Base-by-base conservation (phyloP, 1,140 invertebrate genomes). In the Lanistes nyassanus region DNA sequence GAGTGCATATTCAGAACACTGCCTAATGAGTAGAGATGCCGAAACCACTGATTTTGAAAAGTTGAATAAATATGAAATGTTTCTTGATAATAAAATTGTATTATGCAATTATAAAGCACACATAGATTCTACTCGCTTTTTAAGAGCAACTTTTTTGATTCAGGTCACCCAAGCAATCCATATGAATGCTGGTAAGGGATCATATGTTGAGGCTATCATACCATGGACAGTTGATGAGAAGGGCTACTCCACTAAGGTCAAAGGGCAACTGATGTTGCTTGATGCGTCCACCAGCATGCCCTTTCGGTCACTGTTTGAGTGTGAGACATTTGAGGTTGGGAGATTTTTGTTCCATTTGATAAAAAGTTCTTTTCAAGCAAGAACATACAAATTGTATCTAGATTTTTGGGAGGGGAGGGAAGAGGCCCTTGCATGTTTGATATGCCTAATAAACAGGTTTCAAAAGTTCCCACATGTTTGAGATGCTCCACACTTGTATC, bases 121-220 rank as follows among this genome's bases (percentile, higher is more conserved):
- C n/a, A n/a, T 19, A 64, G 31, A 64, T 29, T 21, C 13, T 64
- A 64, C 31, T 64, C 31, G 7, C 58, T 60, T 60, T 3, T 60
- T 9, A 16, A 23, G 26, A 26, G 9, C 13, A 31, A 23, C 9
- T 66, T 21, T n/a, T 39, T 23, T 66, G 7, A 51, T 67, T 6
- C 82, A 93, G 90, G 96, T 97, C 91, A 99, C 97, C 0, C 98
- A 98, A 90, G 97, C 96, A 26, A 93, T 98, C 77, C 97, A 98
- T 88, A 94, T 98, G 83, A 98, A 97, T 82, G 94, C 97, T 67
- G 95, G 95, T 9, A 93, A 94, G 60, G 97, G 97, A 4, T 98
- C 96, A 0, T 98, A 98, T 89, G 91, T 98, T 64, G 97, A 98
- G 90, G 93, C 97, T 11, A 97, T 95, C n/a, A 93, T 98, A 87